Percentiles rank a stretch among this genome's conserved stretches.
Conservation (phyloP, 2,888 invertebrate species). For the Ophion ellenae region DNA sequence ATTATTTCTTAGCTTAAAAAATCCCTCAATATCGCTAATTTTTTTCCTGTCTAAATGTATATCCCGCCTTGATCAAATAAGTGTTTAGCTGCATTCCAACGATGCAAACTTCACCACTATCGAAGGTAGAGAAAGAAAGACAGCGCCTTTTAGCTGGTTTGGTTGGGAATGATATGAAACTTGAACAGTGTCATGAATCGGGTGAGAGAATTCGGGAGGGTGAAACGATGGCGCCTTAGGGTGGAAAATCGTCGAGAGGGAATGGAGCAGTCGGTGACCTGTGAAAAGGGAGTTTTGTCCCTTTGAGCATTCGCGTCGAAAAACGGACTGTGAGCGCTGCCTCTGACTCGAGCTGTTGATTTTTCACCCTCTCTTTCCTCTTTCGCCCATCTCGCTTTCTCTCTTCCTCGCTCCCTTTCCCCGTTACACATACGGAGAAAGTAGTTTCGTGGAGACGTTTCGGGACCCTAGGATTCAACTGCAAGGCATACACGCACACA, state of each 20-base stretch:
- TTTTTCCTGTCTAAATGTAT: no score
- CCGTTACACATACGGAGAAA: conserved; percentile 17
- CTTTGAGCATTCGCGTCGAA: conserved; percentile 62
- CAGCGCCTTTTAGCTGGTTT: not conserved
- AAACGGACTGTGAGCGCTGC: conserved; percentile 44
- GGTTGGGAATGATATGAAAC: conserved; percentile 36
- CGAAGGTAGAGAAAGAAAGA: not conserved
- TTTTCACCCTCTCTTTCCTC: conserved; percentile 36
- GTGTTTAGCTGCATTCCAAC: no score
- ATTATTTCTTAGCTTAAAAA: no score
- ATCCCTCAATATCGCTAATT: no score
- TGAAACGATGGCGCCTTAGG: conserved; percentile 51
- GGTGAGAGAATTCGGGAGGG: conserved; percentile 44
- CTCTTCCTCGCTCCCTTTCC: conserved; percentile 15
- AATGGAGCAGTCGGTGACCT: conserved; percentile 66
- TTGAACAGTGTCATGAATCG: conserved; percentile 27
- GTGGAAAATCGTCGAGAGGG: conserved; percentile 62
- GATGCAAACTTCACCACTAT: no score
- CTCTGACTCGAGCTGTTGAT: conserved; percentile 62
- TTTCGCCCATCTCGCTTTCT: conserved; percentile 17
- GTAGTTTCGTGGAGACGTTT: conserved; percentile 47
- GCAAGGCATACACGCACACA: conserved; percentile 13
- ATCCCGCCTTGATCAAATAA: no score
- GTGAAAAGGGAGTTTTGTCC: conserved; percentile 65
- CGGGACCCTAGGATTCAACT: conserved; percentile 55